A percentile compares a stretch with the other conserved stretches of the same genome.
Evolutionary conservation across 2,797 vertebrate genomes (phyloP).

Genomic region (Lindbergichthys nudifrons): DNA sequence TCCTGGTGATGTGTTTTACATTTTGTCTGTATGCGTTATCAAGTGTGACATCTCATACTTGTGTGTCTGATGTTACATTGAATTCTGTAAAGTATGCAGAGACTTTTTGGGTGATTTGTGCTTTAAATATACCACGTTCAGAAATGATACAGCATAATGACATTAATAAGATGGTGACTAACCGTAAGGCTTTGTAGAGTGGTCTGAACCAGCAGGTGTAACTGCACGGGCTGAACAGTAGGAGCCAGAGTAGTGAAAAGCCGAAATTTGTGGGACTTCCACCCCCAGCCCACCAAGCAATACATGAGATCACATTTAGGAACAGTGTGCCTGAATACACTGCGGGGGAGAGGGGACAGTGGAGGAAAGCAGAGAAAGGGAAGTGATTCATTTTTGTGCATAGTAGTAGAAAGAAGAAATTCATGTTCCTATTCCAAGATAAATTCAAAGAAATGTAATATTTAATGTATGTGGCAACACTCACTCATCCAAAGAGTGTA

Average conservation of each 20-base stretch:
- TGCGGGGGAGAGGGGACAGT: constrained; percentile 60
- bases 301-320: constrained; percentile 90
- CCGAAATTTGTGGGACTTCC: constrained; percentile 89
- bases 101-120: neutral
- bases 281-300: constrained; percentile 94
- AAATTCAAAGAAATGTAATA: neutral
- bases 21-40: neutral
- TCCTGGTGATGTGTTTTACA: neutral
- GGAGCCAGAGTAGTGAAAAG: constrained; percentile 91
- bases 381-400: neutral
- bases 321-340: constrained; percentile 92
- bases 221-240: constrained; percentile 94
- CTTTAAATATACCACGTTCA: neutral
- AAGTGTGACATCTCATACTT: neutral
- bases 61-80: neutral
- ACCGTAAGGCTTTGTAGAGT: constrained; percentile 97
- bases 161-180: constrained; percentile 30
- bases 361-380: neutral
- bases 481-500: constrained; percentile 95
- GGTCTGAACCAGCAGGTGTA: constrained; percentile 97
- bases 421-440: neutral
- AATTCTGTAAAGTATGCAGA: neutral
- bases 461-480: constrained; percentile 45
- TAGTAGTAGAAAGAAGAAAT: neutral
- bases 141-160: neutral